Percentiles rank a stretch among this genome's conserved stretches.
These are phyloP conservation scores for Eumacrocentrus americanus DNA, from an alignment of 2,888 invertebrate species.

Conservation along the genomic window DNA sequence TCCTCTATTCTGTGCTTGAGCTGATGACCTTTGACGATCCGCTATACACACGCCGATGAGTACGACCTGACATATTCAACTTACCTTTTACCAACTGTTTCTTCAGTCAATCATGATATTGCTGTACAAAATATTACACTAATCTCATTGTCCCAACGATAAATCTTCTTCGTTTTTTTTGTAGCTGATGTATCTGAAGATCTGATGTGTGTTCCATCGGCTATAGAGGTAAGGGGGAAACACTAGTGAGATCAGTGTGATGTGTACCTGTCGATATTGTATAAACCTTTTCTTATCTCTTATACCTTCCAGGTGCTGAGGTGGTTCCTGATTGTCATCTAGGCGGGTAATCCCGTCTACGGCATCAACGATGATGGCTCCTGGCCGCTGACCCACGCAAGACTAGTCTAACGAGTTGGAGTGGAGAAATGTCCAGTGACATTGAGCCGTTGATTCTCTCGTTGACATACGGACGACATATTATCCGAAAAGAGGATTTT, in stretches of 20 bases:
- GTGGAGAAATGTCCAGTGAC: slow-evolving; percentile 3
- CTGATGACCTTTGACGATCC: slow-evolving; percentile 33
- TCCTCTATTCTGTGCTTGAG: too few species aligned
- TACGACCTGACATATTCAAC: slow-evolving; percentile 18
- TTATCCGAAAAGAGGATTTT: slow-evolving; percentile 23
- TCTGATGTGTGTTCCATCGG: background rate
- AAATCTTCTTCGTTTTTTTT: background rate
- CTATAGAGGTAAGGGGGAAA: too few species aligned
- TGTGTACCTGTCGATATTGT: background rate
- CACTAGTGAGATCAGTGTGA: too few species aligned
- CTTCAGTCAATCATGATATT: slow-evolving; percentile 16
- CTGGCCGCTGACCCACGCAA: slow-evolving; percentile 14
- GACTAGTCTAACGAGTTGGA: too few species aligned
- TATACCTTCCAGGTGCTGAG: slow-evolving; percentile 21
- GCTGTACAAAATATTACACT: slow-evolving; percentile 2
- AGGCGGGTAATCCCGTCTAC: slow-evolving; percentile 6
- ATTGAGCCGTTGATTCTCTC: slow-evolving; percentile 22
- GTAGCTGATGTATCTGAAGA: background rate
- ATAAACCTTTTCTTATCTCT: slow-evolving; percentile 7
- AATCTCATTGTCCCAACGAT: slow-evolving; percentile 4
- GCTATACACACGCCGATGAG: slow-evolving; percentile 13
- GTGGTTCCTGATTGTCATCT: slow-evolving; percentile 23
- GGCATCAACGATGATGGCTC: slow-evolving; percentile 2
- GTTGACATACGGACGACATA: background rate
- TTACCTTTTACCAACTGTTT: background rate